Base-by-base conservation (phyloP, 37 sponge, comb jelly and placozoan species). In the Spongilla lacustris region DNA sequence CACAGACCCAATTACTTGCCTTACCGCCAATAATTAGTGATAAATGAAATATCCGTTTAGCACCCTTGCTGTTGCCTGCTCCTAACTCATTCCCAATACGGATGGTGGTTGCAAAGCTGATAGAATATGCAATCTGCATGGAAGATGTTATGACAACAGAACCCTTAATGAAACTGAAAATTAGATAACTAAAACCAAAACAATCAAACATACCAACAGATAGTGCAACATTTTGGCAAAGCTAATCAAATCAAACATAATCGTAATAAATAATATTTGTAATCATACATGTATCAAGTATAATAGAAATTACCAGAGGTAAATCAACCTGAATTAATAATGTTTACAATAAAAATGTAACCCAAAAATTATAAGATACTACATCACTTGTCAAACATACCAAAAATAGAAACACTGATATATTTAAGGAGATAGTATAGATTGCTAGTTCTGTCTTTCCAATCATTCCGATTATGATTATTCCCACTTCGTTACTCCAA, bases 1-100 rank as follows among this genome's bases (percentile, higher is more conserved):
- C 58, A 17, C 58, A 1, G 1, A 17, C 6, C 58, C 1, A 58
- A 58, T 58, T 8, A 8, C 58, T 58, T 58, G 21, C 58, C 58
- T 58, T 14, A 58, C 58, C 58, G 4, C 19, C 58, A 58, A 58
- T 8, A 1, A 14, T 14, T 10, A 58, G 58, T 17, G 58, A 58
- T 58, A 58, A 13, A 17, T 17, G 21, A 17, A 58, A 58, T 1
- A 58, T 71, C 77, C 91, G 68, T 27, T 87, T 86, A 13, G 91
- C 91, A 27, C 66, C 30, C 4, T 50, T 2, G 5, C 81, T 75
- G 38, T 92, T 78, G 2, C 89, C 89, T 38, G 89, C 89, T 31
- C 86, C 89, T 0, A 88, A 35, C 28, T 81, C 86, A 80, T 93
- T 84, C 19, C 89, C 90, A 2, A 87, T 79, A 71, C 91, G 78